Evolutionary conservation across 2,888 invertebrate species (phyloP).

Genomic region (Ligdia adustata): DNA sequence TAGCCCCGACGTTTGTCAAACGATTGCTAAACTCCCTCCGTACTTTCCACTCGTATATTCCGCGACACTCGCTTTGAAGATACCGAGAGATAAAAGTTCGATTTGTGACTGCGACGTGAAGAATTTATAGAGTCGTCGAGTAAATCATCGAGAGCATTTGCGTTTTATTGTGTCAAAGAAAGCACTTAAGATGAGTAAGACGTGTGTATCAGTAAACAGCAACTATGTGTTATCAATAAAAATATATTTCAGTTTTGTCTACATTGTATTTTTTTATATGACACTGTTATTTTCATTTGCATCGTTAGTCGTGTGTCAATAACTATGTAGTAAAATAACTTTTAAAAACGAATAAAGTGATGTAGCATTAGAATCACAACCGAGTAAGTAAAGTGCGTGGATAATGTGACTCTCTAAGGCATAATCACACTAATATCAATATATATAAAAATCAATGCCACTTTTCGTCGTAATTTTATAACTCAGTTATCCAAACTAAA

Average conservation of each 20-base stretch:
- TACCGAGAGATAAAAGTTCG: constrained; percentile 19
- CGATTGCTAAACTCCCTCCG: not conserved
- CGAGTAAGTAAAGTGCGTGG: too few species aligned
- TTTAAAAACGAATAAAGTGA: too few species aligned
- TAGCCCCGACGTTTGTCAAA: constrained; percentile 1
- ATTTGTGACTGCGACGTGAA: constrained; percentile 17
- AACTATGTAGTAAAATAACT: too few species aligned
- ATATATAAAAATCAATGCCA: too few species aligned
- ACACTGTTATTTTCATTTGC: too few species aligned
- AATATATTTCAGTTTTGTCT: not conserved
- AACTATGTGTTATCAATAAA: too few species aligned
- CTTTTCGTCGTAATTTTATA: too few species aligned
- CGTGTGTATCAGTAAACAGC: constrained; percentile 8
- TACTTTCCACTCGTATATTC: constrained; percentile 13
- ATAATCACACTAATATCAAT: too few species aligned
- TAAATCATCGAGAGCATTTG: constrained; percentile 24
- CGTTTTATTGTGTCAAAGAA: constrained; percentile 23
- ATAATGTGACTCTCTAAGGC: too few species aligned
- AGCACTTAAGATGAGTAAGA: constrained; percentile 18
- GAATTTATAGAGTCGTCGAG: constrained; percentile 15
- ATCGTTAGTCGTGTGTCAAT: too few species aligned
- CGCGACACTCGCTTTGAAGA: constrained; percentile 14
- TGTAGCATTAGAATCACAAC: too few species aligned
- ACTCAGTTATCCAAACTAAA: too few species aligned
- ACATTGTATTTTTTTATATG: not conserved